Evolutionary conservation across 2,797 vertebrate species (phyloP), one percentile per base, ranked within the genome.

Genomic region (Pipistrellus kuhlii): DNA sequence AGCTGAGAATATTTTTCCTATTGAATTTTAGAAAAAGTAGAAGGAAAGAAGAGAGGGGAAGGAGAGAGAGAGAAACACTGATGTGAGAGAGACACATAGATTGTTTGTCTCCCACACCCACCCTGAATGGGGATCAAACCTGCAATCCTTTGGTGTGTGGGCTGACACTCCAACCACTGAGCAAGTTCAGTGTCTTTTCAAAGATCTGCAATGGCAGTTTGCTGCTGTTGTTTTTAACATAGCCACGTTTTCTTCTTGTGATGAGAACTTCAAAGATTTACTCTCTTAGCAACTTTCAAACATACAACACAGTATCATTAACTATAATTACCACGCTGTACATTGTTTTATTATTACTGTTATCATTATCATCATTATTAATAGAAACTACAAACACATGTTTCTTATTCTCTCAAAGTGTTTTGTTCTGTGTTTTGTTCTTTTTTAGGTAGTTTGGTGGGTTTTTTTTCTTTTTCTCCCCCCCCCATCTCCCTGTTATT

Each of bases 381-480:
- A 83, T 25, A 59, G 41, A 88, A 96, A 94, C 51, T 92, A 96
- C 53, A 72, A 17, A 44, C 6, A 32, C 12, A 41, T 41, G 38
- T 41, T 6, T 4, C 8, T 91, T 91, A 93, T 95, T 82, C 8
- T 69, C 84, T 94, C 75, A 81, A 88, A 88, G 5, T 80, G 69
- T 91, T n/a, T n/a, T n/a, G 91, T 92, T 46, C 23, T 81, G 90
- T 90, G 77, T 73, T 93, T 66, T 68, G 8, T 95, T 55, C 0
- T 77, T 41, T 96, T 95, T 94, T n/a, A 35, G 91, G 46, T 64
- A 53, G 18, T 82, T 77, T 59, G 82, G 46, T 51, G 44, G 1
- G 1, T 69, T 32, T 25, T n/a, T n/a, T 44, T 44, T 44, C 10
- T 44, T 44, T 44, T 11, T 44, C 8, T 4, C 44, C 2, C 8